A percentile compares a stretch with the other conserved stretches of the same genome.
Conservation (phyloP, 2,888 invertebrate species). For the Tachina lurida region DNA sequence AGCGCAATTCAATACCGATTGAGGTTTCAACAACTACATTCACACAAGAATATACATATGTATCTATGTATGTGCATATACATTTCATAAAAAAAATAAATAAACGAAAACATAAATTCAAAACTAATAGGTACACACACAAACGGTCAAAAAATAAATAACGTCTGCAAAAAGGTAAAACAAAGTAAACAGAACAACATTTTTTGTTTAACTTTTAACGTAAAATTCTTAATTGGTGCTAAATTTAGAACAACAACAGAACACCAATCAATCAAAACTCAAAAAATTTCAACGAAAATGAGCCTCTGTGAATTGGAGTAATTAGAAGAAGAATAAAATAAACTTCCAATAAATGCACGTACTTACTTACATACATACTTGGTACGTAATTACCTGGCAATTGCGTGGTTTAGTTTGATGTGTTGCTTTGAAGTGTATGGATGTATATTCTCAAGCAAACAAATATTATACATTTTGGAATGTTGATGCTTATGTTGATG, state of each 20-base stretch:
- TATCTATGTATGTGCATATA: not conserved
- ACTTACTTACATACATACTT: conserved; percentile 33
- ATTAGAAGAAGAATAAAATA: conserved; percentile 27
- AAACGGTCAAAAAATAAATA: conserved; percentile 49
- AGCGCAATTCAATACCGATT: conserved; percentile 53
- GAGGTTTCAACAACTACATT: conserved; percentile 49
- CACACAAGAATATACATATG: conserved; percentile 7
- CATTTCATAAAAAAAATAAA: conserved; percentile 16
- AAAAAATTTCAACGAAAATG: conserved; percentile 4
- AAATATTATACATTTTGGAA: conserved; percentile 39
- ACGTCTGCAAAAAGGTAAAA: conserved; percentile 55
- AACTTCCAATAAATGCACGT: conserved; percentile 29
- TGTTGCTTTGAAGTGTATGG: not conserved
- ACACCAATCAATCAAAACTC: conserved; percentile 17
- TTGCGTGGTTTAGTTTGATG: conserved; percentile 51
- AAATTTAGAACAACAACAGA: conserved; percentile 52
- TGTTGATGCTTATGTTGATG: conserved; percentile 44
- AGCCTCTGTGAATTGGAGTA: conserved; percentile 35
- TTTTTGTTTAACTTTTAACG: conserved; percentile 9
- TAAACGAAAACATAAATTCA: conserved; percentile 48
- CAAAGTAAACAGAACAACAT: conserved; percentile 45
- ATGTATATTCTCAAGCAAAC: not conserved
- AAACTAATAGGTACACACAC: conserved; percentile 55
- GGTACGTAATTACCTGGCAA: conserved; percentile 49
- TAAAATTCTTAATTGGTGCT: conserved; percentile 45